Evolutionary conservation across 2,888 invertebrate species (phyloP), one percentile per base, ranked within the genome.

Genomic region (Diloba caeruleocephala): DNA sequence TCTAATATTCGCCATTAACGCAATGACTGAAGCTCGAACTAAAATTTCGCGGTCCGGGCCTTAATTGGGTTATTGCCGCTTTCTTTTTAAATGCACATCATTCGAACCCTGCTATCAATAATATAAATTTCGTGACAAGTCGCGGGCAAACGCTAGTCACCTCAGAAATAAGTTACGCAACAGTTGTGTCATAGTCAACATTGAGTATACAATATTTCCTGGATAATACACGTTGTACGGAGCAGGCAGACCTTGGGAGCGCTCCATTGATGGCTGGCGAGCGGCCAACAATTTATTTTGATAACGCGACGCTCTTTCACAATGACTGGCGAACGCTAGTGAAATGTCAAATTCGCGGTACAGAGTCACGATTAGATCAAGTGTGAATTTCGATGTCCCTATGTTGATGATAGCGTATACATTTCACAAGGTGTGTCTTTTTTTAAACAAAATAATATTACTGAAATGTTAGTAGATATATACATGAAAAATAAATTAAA

Each of bases 261-360:
- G 28, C 67, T 64, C 62, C 71, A 68, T 69, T 60, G 64, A 63
- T 51, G 46, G 46, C 60, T 85, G 85, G 85, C 85, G 48, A 3
- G 9, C 10, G 32, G 69, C 82, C 84, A 82, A 46, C 26, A 55
- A 70, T 72, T 74, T 83, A 84, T 82, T 81, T 81, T 62, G 67
- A 81, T 66, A 48, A 31, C 65, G 53, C 75, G 62, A 71, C 68
- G 63, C 64, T 71, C 78, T 81, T 78, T 78, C 78, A 73, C 79
- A 79, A 79, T 51, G 52, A 36, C 37, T 31, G 38, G 45, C 58
- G 34, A 45, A 36, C 60, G 41, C 29, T 43, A 50, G 36, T 34
- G 43, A 63, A 71, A 71, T 70, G 71, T 70, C 67, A 60, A 25
- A 28, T 46, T 62, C 45, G 45, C 29, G 52, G 61, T 52, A 46